These are phyloP conservation scores for Sesamia inferens DNA, from an alignment of 2,888 invertebrate genomes.

Conservation along the genomic window DNA sequence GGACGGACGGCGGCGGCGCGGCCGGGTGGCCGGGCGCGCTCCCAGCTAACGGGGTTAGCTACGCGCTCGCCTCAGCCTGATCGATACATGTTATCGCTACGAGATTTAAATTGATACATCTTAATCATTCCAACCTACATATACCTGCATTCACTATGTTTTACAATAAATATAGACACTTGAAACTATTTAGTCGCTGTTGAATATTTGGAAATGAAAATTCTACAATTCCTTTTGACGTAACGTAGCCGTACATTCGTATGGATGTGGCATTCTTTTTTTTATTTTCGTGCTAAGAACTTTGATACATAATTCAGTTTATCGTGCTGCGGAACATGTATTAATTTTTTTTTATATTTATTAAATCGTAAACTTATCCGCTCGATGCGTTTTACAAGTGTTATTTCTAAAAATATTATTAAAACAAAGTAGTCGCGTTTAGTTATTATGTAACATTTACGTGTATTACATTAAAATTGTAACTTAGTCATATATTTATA, in stretches of 20 bases:
- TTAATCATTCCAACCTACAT: slow-evolving; percentile 39
- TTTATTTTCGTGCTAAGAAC: slow-evolving; percentile 41
- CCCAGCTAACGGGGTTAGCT: slow-evolving; percentile 62
- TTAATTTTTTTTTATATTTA: slow-evolving; percentile 5
- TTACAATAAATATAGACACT: not conserved
- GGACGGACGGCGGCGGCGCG: slow-evolving; percentile 53
- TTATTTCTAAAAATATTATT: slow-evolving; percentile 2
- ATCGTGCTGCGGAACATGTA: slow-evolving; percentile 23
- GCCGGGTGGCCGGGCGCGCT: slow-evolving; percentile 48
- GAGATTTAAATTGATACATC: slow-evolving; percentile 53
- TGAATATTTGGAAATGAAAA: slow-evolving; percentile 10
- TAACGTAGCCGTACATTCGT: slow-evolving; percentile 10
- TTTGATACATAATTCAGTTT: slow-evolving; percentile 35
- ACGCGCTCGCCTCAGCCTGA: slow-evolving; percentile 55
- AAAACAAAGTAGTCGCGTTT: not conserved
- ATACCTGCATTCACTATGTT: slow-evolving; percentile 8
- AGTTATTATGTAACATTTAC: not conserved
- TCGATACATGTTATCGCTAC: slow-evolving; percentile 62
- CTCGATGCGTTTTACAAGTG: not conserved
- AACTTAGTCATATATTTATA: too few relatives aligned
- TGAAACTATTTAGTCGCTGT: not conserved
- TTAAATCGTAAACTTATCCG: slow-evolving; percentile 6
- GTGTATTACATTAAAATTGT: not conserved
- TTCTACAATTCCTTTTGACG: slow-evolving; percentile 2
- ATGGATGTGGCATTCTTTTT: slow-evolving; percentile 33